These are phyloP conservation scores for Hippocampus abdominalis DNA, from an alignment of 2,113 vertebrate genomes.

Conservation along the genomic window DNA sequence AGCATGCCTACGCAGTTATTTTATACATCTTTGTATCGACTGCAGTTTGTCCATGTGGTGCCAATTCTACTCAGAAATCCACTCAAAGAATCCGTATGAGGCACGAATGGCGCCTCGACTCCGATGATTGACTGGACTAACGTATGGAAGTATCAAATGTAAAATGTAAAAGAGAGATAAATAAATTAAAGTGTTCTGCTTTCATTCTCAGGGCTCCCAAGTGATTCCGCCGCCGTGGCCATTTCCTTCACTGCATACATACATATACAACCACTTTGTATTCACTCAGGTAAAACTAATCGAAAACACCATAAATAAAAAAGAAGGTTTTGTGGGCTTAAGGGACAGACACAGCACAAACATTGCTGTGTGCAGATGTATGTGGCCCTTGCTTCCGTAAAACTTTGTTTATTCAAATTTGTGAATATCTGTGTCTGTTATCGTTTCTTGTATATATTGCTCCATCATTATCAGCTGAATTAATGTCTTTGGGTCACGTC, in stretches of 20 bases:
- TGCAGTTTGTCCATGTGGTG: conserved; percentile 15
- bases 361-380: background rate
- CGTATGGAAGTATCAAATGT: conserved; percentile 43
- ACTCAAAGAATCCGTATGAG: conserved; percentile 18
- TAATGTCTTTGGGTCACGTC: conserved; percentile 11
- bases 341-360: background rate
- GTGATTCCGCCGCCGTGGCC: conserved; percentile 23
- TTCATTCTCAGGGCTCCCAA: conserved; percentile 23
- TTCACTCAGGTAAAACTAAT: conserved; percentile 26
- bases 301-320: background rate
- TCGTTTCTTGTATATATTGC: conserved; percentile 31
- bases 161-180: conserved; percentile 26
- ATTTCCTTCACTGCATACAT: conserved; percentile 26
- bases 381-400: background rate
- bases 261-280: conserved; percentile 12
- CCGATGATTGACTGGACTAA: conserved; percentile 38
- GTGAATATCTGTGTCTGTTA: conserved; percentile 33
- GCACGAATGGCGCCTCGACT: conserved; percentile 12
- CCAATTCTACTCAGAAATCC: conserved; percentile 40
- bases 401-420: conserved; percentile 5
- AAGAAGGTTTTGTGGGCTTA: background rate
- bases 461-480: conserved; percentile 41
- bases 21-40: conserved; percentile 10
- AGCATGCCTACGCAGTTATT: conserved; percentile 28
- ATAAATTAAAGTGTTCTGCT: conserved; percentile 41